These are phyloP conservation scores for Microchirus variegatus DNA, from an alignment of 2,797 vertebrate species.

Conservation along the genomic window DNA sequence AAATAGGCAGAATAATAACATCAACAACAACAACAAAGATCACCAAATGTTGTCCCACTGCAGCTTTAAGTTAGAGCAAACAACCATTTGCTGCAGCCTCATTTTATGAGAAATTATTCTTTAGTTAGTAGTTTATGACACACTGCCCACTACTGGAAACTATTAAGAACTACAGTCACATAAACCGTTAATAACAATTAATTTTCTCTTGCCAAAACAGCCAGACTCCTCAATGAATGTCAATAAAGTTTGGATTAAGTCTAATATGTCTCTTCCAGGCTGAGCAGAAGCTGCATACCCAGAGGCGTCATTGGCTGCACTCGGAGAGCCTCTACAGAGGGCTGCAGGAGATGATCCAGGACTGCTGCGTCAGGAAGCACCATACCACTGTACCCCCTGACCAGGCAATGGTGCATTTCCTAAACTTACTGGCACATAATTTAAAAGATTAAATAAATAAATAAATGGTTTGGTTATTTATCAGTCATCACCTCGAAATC, in stretches of 20 bases:
- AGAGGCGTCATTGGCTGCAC: slow-evolving; percentile 81
- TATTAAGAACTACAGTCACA: slow-evolving; percentile 7
- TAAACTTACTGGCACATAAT: no score
- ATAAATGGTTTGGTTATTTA: no score
- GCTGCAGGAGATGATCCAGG: slow-evolving; percentile 85
- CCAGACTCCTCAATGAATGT: no score
- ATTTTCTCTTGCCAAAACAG: neutral
- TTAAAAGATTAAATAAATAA: no score
- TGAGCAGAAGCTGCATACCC: slow-evolving; percentile 79
- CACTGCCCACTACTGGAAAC: slow-evolving; percentile 21
- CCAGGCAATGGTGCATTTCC: slow-evolving; percentile 71
- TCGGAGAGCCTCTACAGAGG: slow-evolving; percentile 79
- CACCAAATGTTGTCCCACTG: no score
- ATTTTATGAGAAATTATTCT: neutral
- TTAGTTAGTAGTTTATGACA: neutral
- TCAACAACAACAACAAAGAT: no score
- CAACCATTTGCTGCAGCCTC: neutral
- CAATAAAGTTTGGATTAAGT: neutral
- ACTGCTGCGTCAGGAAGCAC: slow-evolving; percentile 79
- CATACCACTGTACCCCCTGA: slow-evolving; percentile 60
- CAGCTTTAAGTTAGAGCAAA: neutral
- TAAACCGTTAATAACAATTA: neutral
- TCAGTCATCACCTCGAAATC: no score
- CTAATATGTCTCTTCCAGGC: slow-evolving; percentile 67
- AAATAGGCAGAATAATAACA: no score